Evolutionary conservation across 2,888 invertebrate genomes (phyloP), one percentile per base, ranked within the genome.

Genomic region (Drosophila mayaguana): DNA sequence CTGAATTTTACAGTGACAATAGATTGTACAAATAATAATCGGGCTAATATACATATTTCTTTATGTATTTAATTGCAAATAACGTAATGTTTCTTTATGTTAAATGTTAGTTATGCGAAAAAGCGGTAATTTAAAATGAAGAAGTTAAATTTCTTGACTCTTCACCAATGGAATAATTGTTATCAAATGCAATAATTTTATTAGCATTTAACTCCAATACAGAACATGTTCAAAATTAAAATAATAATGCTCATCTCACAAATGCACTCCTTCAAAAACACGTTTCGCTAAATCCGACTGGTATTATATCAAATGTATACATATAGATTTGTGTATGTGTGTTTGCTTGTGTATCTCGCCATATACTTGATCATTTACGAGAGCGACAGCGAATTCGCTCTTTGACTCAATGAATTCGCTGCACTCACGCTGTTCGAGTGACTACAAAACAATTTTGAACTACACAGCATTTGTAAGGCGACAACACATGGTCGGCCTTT

Each of bases 401-500:
- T 46, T 53, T 78, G 48, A 78, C 51, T 78, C 71, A 72, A 66
- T 36, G 55, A 63, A 72, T 77, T 77, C 67, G 74, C 66, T 32
- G 36, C 62, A 43, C 62, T 54, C 55, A 56, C 43, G 51, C 34
- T 7, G 22, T 18, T 63, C 50, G 71, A 72, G 57, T 67, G 60
- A 40, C 45, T 61, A 51, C 51, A 43, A 65, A 64, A 56, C 63
- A 63, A 70, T 70, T 62, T 70, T 78, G 36, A 76, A 79, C 75
- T 65, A 75, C 59, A 78, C 64, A 78, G 73, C 63, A 54, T 76
- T 50, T 79, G 79, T 79, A 69, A 70, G 75, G 79, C 77, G 80
- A 77, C 80, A 77, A 77, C 77, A 77, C 77, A 77, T 77, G 77
- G 77, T 77, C 75, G 80, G 80, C 76, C 77, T 77, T 77, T 77